phyloP scores from a whole-genome alignment of 92 coral and sea anemone species.

The Galaxea fascicularis region DNA sequence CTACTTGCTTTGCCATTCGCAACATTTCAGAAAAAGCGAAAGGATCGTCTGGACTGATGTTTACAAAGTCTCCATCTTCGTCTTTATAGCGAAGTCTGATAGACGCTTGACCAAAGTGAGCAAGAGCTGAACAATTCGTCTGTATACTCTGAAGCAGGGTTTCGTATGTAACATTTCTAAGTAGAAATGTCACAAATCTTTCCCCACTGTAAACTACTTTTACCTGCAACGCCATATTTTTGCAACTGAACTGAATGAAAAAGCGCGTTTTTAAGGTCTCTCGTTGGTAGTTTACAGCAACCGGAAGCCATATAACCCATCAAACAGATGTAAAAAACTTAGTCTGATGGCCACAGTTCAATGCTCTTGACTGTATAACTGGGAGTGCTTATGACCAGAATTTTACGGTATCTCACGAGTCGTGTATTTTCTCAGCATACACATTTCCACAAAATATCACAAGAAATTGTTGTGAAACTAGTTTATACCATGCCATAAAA shows the following conservation, averaged over 20 bases:
- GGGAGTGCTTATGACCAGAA: slow-evolving; percentile 42
- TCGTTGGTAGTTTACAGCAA: slow-evolving; percentile 20
- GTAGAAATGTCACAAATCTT: slow-evolving; percentile 38
- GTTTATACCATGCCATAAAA: slow-evolving; percentile 44
- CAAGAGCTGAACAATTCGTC: slow-evolving; percentile 42
- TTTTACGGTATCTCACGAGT: slow-evolving; percentile 34
- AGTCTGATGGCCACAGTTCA: slow-evolving; percentile 36
- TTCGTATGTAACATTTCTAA: slow-evolving; percentile 23
- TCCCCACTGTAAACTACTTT: slow-evolving; percentile 41
- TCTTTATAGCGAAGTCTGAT: slow-evolving; percentile 46
- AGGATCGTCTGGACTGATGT: slow-evolving; percentile 22
- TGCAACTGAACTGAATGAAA: slow-evolving; percentile 9
- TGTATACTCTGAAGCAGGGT: slow-evolving; percentile 9
- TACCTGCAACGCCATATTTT: slow-evolving; percentile 40
- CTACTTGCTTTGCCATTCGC: slow-evolving; percentile 31
- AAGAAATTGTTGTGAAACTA: slow-evolving; percentile 39
- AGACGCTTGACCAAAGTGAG: slow-evolving; percentile 28
- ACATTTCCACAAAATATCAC: slow-evolving; percentile 34
- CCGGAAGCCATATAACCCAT: slow-evolving; percentile 26
- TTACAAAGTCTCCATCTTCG: slow-evolving; percentile 52
- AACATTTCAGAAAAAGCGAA: slow-evolving; percentile 45
- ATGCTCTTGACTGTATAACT: slow-evolving; percentile 33
- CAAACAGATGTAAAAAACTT: slow-evolving; percentile 42
- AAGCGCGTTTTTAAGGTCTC: slow-evolving; percentile 1
- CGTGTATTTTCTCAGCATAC: slow-evolving; percentile 38